Base-by-base conservation (phyloP, 2,888 invertebrate species). In the Euclidia mi region DNA sequence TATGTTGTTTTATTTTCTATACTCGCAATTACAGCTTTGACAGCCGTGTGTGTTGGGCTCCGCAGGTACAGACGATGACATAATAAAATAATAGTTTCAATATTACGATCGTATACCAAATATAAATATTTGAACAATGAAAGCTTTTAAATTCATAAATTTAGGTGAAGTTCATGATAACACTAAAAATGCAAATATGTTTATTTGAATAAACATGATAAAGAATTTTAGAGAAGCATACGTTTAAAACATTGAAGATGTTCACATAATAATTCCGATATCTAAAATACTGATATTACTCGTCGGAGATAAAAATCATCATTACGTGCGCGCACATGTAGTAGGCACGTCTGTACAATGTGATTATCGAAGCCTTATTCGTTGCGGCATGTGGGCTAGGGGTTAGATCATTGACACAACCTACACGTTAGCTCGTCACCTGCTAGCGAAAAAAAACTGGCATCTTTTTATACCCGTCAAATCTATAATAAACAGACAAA, bases 391-490 rank as follows among this genome's bases (percentile, higher is more conserved):
- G 94, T 94, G 94, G 94, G 94, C 92, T 91, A 90, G 83, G 83
- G 84, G 89, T 87, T 91, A 90, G 94, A 93, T 88, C 94, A 92
- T 92, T 94, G 94, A 94, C 94, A 92, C 94, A 91, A 84, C 92
- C 93, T 91, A 94, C 94, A 84, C 91, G 87, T 71, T 82, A 83
- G 79, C 85, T 92, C 89, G 91, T 93, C 94, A 94, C 94, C 94
- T 94, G 94, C 92, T 85, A 73, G 77, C 73, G 87, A 89, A 89
- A 89, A 90, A 89, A 90, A 87, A 82, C 74, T 56, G 44, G 57
- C 76, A 73, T 74, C 79, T 81, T 89, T 90, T 71, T 89, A 84
- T 81, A 83, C 75, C 63, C 83, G 69, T 86, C 82, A 87, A 89
- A 90, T 91, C 88, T 89, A 87, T 89, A 82, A 64, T 81, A 85